Base-by-base conservation (phyloP, 2,888 invertebrate genomes). In the Drosophila lacicola region DNA sequence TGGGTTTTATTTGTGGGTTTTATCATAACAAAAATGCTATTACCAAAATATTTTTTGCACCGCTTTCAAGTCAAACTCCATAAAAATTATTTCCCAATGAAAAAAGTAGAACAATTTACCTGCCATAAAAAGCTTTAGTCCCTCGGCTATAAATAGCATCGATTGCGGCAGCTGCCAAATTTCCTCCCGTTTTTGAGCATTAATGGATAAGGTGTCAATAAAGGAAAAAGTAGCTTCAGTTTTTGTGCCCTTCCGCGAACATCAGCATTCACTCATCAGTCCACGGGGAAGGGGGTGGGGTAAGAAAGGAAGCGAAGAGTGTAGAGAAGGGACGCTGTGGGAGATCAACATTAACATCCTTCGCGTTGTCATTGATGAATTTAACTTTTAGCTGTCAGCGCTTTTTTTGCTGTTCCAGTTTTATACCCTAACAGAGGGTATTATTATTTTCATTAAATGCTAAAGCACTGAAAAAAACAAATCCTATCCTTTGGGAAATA, bases 321-420 rank as follows among this genome's bases (percentile, higher is more conserved):
- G 46, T 25, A 11, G 33, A 11, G 44, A 13, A 11, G 19, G 2
- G 21, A 53, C 42, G 13, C 55, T 51, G 51, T 46, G 56, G 50
- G 41, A 60, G 58, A 57, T 67, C 60, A 51, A 46, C 66, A 57
- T 45, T 47, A 56, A 63, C 47, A 46, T 69, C 54, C 60, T 34
- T 55, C 54, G 19, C 54, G 45, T 58, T 84, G 84, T 62, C 82
- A 76, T 81, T 87, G 82, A 81, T 78, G 87, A 78, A 81, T 81
- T 78, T 62, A 62, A 55, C 62, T 49, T 66, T 69, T 60, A 51
- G 41, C 29, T 68, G 57, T 78, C 64, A 78, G 33, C 25, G 42
- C 19, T 37, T n/a, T 46, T 46, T 34, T 34, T 21, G 10, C 19
- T 53, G 21, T 19, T 29, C 17, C 6, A 44, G 42, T 57, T 51